A percentile compares a stretch with the other conserved stretches of the same genome.
These are phyloP conservation scores for Phortica variegata DNA, from an alignment of 1,140 invertebrate genomes.

Conservation along the genomic window DNA sequence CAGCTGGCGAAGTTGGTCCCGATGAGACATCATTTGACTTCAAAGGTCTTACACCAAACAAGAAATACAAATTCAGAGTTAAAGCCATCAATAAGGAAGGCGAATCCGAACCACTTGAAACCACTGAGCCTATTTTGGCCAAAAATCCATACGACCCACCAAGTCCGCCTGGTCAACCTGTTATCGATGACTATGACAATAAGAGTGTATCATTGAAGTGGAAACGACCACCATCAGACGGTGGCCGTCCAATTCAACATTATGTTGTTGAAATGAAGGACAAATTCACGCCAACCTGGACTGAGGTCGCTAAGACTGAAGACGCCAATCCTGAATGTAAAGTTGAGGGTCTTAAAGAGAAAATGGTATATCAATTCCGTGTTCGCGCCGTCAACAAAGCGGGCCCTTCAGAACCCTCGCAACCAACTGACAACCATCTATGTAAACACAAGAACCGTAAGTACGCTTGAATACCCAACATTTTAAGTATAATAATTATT, in stretches of 20 bases:
- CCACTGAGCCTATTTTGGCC: slow-evolving; percentile 81
- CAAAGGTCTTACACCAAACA: slow-evolving; percentile 91
- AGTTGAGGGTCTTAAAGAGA: slow-evolving; percentile 88
- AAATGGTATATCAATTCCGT: slow-evolving; percentile 90
- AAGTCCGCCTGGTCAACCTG: slow-evolving; percentile 84
- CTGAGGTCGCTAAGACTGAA: slow-evolving; percentile 79
- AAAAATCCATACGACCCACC: slow-evolving; percentile 97
- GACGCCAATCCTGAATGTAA: slow-evolving; percentile 76
- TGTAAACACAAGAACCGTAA: slow-evolving; percentile 92
- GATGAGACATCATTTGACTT: slow-evolving; percentile 81
- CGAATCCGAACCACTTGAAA: slow-evolving; percentile 92
- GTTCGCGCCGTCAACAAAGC: slow-evolving; percentile 91
- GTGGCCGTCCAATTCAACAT: slow-evolving; percentile 91
- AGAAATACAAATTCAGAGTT: slow-evolving; percentile 98
- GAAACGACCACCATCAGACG: slow-evolving; percentile 85
- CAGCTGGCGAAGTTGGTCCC: slow-evolving; percentile 86
- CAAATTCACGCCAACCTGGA: slow-evolving; percentile 88
- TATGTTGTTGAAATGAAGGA: slow-evolving; percentile 97
- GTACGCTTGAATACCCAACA: too few relatives aligned
- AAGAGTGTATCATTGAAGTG: slow-evolving; percentile 87
- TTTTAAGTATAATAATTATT: not conserved
- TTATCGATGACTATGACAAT: slow-evolving; percentile 92
- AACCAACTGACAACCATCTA: slow-evolving; percentile 87
- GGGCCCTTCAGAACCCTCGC: slow-evolving; percentile 81
- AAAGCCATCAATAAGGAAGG: slow-evolving; percentile 99